Base-by-base conservation (phyloP, 2,113 vertebrate genomes). In the Formicarius rufipectus region DNA sequence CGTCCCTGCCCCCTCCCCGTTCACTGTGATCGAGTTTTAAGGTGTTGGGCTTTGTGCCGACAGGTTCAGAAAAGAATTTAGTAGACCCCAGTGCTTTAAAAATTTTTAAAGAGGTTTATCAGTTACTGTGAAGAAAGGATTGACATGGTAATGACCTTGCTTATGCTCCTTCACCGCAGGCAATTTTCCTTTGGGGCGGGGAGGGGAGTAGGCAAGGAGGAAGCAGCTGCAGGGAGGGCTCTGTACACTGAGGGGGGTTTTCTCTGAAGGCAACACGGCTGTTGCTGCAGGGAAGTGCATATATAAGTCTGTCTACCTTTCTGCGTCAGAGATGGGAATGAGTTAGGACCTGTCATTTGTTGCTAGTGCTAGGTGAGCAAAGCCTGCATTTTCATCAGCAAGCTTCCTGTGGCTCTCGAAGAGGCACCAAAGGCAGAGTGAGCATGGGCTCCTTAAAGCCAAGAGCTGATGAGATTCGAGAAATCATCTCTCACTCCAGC, bases 161-260 rank as follows among this genome's bases (percentile, higher is more conserved):
- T 83, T 59, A 3, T n/a, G 27, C 4, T 75, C 17, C 44, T 93
- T 78, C n/a, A n/a, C 64, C 12, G 5, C 0, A 56, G 40, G 58
- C 75, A 4, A 4, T 82, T 87, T 91, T 85, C 37, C 75, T 90
- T 52, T 73, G 77, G 90, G 64, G 75, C 75, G 18, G 31, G 73
- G 52, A 84, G 45, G 60, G 30, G 42, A 50, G 21, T 17, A n/a
- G 67, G 40, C n/a, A 84, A n/a, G 83, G 72, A 96, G 86, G 94
- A 94, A 97, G 71, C 94, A 97, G 84, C 96, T 95, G 84, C 77
- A 87, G 87, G 76, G 73, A 33, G 17, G 77, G 35, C 24, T 39
- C 50, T 63, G 35, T 9, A 7, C 2, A 4, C 35, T n/a, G 58
- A 67, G 37, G 11, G 11, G 0, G 0, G 47, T 33, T 47, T 93